Conservation (phyloP, 2,113 vertebrate species). For the Sminthopsis crassicaudata region DNA sequence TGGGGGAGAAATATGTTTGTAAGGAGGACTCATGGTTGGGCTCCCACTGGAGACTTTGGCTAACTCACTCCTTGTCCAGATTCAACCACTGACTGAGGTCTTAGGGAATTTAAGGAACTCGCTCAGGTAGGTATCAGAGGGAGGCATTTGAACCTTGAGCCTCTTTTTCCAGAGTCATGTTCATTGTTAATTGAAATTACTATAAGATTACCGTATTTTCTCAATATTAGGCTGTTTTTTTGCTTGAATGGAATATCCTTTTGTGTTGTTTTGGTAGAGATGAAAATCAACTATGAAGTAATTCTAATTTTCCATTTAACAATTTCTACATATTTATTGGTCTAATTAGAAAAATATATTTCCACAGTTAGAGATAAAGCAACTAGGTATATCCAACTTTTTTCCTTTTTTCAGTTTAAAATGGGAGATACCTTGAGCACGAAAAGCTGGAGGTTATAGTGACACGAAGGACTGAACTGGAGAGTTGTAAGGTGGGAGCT, state of each 20-base stretch:
- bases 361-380: conserved; percentile 1
- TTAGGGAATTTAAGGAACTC: neutral
- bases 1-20: neutral
- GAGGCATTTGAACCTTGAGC: neutral
- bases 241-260: conserved; percentile 37
- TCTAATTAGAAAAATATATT: conserved; percentile 34
- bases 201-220: conserved; percentile 33
- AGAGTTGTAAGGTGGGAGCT: neutral
- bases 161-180: neutral
- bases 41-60: neutral
- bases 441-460: neutral
- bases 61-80: neutral
- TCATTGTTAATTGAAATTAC: conserved; percentile 41
- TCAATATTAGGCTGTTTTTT: conserved; percentile 16
- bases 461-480: neutral
- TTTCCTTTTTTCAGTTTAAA: conserved; percentile 52
- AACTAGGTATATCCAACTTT: conserved; percentile 32
- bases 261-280: conserved; percentile 24
- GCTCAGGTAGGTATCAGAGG: neutral
- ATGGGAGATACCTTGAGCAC: conserved; percentile 8
- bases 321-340: conserved; percentile 22
- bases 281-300: conserved; percentile 21
- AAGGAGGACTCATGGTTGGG: neutral
- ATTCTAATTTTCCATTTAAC: conserved; percentile 35
- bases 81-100: neutral